Base-by-base conservation (phyloP, 2,888 invertebrate species). In the Eilema caniola region DNA sequence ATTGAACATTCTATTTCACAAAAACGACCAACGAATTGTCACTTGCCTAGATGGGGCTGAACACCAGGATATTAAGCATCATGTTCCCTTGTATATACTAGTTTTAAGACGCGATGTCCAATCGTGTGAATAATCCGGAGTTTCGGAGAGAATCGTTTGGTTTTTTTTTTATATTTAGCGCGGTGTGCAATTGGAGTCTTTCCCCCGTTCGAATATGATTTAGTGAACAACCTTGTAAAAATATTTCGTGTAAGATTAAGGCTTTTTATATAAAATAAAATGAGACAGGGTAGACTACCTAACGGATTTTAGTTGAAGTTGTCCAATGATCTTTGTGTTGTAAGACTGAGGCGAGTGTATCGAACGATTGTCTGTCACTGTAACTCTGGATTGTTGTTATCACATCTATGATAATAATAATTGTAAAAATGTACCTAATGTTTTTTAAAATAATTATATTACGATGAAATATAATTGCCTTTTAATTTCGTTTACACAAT, bases 331-430 rank as follows among this genome's bases (percentile, higher is more conserved):
- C 57, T 80, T 84, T 76, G 81, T 76, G 79, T 87, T 83, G 78
- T 84, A 81, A 83, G 83, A 83, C 83, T 83, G 82, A 79, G 64
- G 73, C 73, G 53, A 53, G 71, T 68, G 73, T 69, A 80, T 71
- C 70, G 62, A 81, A 80, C 82, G 88, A 86, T 86, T 85, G 85
- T 86, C 84, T 88, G 79, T 84, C 78, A 79, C 88, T 85, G 83
- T 80, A 91, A 92, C 92, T 93, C 90, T 91, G 93, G 92, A 93
- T 92, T 93, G 91, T 92, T 92, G 89, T 90, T 89, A 86, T 88
- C 85, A 88, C 86, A 86, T 86, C 82, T 80, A 87, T 83, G 87
- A 87, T 84, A 84, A 84, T 84, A 84, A 83, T 86, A 85, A 89
- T 86, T 92, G 93, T 93, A 93, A 88, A 93, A 92, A 92, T 92